Conservation (phyloP, 2,113 vertebrate genomes). For the Bagarius yarrelli region DNA sequence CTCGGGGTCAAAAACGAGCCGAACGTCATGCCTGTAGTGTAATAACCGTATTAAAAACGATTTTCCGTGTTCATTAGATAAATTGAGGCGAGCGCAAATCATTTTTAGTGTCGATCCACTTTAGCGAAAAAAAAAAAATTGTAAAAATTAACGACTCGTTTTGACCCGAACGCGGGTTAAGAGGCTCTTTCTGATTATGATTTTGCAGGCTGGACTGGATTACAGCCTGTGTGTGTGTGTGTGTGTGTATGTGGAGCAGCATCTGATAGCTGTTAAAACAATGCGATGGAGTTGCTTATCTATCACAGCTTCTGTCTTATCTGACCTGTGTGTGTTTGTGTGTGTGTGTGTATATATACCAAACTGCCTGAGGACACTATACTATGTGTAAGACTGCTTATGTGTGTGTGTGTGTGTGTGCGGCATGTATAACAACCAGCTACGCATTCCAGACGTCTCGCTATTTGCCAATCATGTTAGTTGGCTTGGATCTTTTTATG, state of each 20-base stretch:
- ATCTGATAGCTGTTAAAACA: constrained; percentile 39
- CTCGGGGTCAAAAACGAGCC: background rate
- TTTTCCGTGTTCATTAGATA: constrained; percentile 30
- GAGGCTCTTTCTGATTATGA: constrained; percentile 42
- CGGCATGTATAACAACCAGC: background rate
- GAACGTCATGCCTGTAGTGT: constrained; percentile 9
- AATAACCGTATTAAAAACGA: constrained; percentile 28
- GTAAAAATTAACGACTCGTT: constrained; percentile 13
- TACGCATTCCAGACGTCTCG: background rate
- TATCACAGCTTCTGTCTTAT: constrained; percentile 34
- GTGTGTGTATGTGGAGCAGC: constrained; percentile 2
- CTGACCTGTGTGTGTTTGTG: constrained; percentile 9
- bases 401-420: constrained; percentile 19
- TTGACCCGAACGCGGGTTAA: constrained; percentile 25
- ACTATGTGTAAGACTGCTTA: constrained; percentile 6
- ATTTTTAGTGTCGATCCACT: constrained; percentile 17
- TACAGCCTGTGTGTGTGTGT: constrained; percentile 10
- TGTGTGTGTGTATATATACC: background rate
- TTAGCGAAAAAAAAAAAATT: background rate
- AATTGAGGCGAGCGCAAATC: constrained; percentile 26
- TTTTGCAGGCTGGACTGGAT: constrained; percentile 39
- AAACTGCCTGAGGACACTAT: background rate
- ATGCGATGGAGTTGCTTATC: constrained; percentile 23
- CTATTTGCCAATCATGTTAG: background rate
- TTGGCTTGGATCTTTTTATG: background rate